A percentile compares a stretch with the other conserved stretches of the same genome.
Evolutionary conservation across 2,888 invertebrate genomes (phyloP).

Genomic region (Pelosia muscerda): DNA sequence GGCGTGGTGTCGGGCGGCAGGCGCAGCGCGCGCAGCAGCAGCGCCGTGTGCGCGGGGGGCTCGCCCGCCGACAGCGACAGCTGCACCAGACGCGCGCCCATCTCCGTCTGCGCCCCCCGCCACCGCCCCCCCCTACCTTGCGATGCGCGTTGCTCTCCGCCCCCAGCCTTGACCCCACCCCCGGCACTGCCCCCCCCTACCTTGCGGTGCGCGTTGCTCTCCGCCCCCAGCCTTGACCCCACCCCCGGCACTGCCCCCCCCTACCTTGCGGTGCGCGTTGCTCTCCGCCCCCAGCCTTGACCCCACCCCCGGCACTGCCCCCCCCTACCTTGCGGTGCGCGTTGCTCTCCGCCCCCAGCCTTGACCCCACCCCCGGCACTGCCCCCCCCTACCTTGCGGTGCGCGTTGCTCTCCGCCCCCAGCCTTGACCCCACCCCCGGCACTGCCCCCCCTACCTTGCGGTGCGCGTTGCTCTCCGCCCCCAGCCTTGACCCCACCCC

Average conservation of each 20-base stretch:
- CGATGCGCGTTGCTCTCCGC: constrained; percentile 35
- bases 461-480: background rate
- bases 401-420: too few species aligned
- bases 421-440: too few species aligned
- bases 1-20: constrained; percentile 75
- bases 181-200: constrained; percentile 61
- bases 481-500: too few species aligned
- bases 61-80: constrained; percentile 57
- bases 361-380: constrained; percentile 34
- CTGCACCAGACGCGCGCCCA: constrained; percentile 75
- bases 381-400: constrained; percentile 31
- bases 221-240: too few species aligned
- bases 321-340: constrained; percentile 67
- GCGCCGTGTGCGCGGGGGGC: constrained; percentile 49
- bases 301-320: too few species aligned
- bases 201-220: constrained; percentile 65
- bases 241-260: too few species aligned
- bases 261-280: constrained; percentile 69
- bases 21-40: constrained; percentile 52
- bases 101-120: constrained; percentile 66
- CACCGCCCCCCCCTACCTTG: constrained; percentile 39
- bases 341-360: too few species aligned
- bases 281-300: constrained; percentile 51
- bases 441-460: constrained; percentile 39
- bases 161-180: too few species aligned